Conservation (phyloP, 2,888 invertebrate species). For the Chrysina gloriosa region DNA sequence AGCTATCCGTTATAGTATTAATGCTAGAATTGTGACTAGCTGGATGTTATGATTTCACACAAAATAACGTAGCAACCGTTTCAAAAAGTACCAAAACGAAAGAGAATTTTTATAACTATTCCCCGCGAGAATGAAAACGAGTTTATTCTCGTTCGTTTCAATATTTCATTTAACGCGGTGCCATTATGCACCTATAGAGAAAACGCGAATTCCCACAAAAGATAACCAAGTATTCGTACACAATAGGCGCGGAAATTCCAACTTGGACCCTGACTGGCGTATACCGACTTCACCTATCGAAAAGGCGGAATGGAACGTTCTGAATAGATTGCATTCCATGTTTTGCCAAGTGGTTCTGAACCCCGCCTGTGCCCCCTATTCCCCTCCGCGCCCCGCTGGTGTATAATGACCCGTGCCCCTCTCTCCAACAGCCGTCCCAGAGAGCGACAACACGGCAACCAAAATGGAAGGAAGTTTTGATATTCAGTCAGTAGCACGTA, state of each 20-base stretch:
- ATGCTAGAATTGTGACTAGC: no score
- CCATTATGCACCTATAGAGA: no score
- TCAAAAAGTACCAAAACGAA: no score
- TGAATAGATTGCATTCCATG: constrained; percentile 46
- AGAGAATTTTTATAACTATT: no score
- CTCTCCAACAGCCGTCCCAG: constrained; percentile 27
- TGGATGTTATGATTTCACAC: no score
- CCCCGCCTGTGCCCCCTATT: constrained; percentile 31
- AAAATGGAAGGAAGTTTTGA: constrained; percentile 44
- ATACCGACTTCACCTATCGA: constrained; percentile 39
- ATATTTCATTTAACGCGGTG: neutral
- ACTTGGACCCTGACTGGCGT: constrained; percentile 27
- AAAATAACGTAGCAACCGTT: no score
- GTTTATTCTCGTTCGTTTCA: neutral
- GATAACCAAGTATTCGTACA: constrained; percentile 27
- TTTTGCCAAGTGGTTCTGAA: constrained; percentile 45
- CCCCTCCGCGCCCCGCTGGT: constrained; percentile 20
- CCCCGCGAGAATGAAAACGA: no score
- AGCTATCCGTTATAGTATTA: no score
- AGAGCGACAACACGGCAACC: constrained; percentile 39
- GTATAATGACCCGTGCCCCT: constrained; percentile 36
- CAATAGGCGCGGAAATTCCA: constrained; percentile 30
- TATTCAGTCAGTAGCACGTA: constrained; percentile 34
- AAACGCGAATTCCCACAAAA: constrained; percentile 12
- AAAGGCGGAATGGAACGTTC: constrained; percentile 40